A percentile compares a stretch with the other conserved stretches of the same genome.
Conservation (phyloP, 2,888 invertebrate genomes). For the Orchestes rusci region DNA sequence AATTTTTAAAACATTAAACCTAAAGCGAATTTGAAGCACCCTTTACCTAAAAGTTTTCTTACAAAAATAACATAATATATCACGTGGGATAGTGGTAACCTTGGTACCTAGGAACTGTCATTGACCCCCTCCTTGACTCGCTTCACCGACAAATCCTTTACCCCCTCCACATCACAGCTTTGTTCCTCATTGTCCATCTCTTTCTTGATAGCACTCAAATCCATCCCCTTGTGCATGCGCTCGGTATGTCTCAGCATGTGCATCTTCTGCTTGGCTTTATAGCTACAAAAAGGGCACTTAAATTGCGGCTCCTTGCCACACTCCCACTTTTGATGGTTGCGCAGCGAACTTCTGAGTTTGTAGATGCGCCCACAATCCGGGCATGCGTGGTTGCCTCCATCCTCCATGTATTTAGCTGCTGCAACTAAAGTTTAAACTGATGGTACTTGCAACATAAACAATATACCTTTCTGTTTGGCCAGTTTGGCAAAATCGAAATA, state of each 20-base stretch:
- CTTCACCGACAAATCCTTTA: slow-evolving; percentile 21
- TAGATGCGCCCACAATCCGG: slow-evolving; percentile 56
- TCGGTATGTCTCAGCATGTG: slow-evolving; percentile 72
- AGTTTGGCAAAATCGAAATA: slow-evolving; percentile 17
- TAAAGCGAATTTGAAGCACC: too few relatives aligned
- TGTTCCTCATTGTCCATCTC: slow-evolving; percentile 29
- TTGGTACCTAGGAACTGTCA: too few relatives aligned
- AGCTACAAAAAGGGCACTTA: slow-evolving; percentile 71
- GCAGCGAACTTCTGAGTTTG: slow-evolving; percentile 68
- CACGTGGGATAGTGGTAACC: too few relatives aligned
- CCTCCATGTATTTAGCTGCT: too few relatives aligned
- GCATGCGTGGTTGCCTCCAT: slow-evolving; percentile 18
- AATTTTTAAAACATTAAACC: too few relatives aligned
- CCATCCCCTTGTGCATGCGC: slow-evolving; percentile 59
- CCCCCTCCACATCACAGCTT: slow-evolving; percentile 25
- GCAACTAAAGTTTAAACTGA: neutral
- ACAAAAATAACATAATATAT: too few relatives aligned
- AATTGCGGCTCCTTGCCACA: slow-evolving; percentile 77
- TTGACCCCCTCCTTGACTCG: neutral
- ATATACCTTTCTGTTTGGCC: slow-evolving; percentile 17
- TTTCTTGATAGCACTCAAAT: slow-evolving; percentile 34
- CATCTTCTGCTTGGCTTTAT: slow-evolving; percentile 74
- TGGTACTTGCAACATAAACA: neutral
- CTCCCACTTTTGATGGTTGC: slow-evolving; percentile 77
- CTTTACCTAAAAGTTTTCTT: too few relatives aligned